Base-by-base conservation (phyloP, 2,113 vertebrate species). In the Sinosuthora webbiana region DNA sequence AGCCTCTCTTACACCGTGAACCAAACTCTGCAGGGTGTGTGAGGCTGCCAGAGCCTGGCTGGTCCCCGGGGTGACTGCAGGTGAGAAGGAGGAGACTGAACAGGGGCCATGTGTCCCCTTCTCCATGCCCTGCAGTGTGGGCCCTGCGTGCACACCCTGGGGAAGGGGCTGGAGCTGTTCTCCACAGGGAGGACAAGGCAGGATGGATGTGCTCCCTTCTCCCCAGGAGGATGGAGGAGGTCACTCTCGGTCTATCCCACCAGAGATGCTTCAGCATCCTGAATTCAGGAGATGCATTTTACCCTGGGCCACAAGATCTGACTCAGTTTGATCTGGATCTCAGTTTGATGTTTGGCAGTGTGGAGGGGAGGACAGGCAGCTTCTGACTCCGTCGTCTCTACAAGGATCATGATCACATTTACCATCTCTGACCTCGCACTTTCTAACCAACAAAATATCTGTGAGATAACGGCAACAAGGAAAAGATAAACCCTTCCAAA, bases 101-200 rank as follows among this genome's bases (percentile, higher is more conserved):
- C 0, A 0, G 30, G 28, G 11, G 3, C 28, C 41, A 56, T 15
- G 30, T 60, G 28, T 11, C 2, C 2, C 53, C 56, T 50, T 56
- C 74, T n/a, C 12, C 28, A 1, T 9, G 47, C 16, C 76, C 69
- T 57, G 42, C 55, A 55, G 70, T 0, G 3, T 13, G 60, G 77
- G 19, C 11, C n/a, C 71, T 0, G 0, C 10, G 52, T 71, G 56
- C 75, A 64, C 31, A 82, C 5, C 21, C 57, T 33, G 10, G 47
- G 24, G 31, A 50, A 71, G 16, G 21, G 55, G 31, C 10, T 77
- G 42, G 42, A 55, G 39, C 31, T 73, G 79, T 11, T 37, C 33
- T 71, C 33, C 39, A 23, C 7, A 15, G 53, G 20, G 35, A 70
- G 71, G 21, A 88, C 52, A 47, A 37, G 30, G 69, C 24, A 44